Evolutionary conservation across 2,113 vertebrate genomes (phyloP).

Genomic region (Aythya baeri): DNA sequence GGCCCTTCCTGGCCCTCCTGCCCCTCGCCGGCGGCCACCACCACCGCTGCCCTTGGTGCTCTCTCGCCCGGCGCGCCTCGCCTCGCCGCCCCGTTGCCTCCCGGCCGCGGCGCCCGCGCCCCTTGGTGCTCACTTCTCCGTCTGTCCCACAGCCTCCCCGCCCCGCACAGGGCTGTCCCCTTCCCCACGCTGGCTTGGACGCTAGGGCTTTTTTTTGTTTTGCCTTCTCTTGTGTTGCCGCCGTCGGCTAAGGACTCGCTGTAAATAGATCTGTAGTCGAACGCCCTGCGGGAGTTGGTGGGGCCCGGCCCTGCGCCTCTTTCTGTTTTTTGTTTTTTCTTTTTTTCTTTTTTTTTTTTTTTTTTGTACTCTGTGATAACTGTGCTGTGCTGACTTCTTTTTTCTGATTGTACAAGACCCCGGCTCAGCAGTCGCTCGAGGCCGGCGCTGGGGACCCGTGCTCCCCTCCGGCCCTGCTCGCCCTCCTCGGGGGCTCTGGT

Average conservation of each 20-base stretch:
- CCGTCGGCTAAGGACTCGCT: conserved; percentile 29
- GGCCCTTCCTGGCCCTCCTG: not conserved
- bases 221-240: conserved; percentile 6
- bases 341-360: not conserved
- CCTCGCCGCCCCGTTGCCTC: not conserved
- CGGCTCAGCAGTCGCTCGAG: conserved; percentile 35
- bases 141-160: not conserved
- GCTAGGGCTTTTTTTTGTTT: conserved; percentile 43
- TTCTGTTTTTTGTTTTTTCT: not conserved
- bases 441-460: not conserved
- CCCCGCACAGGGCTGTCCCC: not conserved
- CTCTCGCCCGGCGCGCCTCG: not conserved
- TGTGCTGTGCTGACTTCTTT: conserved; percentile 71
- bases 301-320: conserved; percentile 12
- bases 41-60: conserved; percentile 46
- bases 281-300: conserved; percentile 36
- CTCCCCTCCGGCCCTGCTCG: not conserved
- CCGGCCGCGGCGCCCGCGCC: not conserved
- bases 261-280: conserved; percentile 62
- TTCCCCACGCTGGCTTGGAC: conserved; percentile 13
- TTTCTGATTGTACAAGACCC: conserved; percentile 69
- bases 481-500: not conserved
- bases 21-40: accelerated
- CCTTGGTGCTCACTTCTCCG: conserved; percentile 67
- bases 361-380: conserved; percentile 62